phyloP scores from a whole-genome alignment of 1,140 invertebrate genomes.

The Plectrocnemia conspersa region DNA sequence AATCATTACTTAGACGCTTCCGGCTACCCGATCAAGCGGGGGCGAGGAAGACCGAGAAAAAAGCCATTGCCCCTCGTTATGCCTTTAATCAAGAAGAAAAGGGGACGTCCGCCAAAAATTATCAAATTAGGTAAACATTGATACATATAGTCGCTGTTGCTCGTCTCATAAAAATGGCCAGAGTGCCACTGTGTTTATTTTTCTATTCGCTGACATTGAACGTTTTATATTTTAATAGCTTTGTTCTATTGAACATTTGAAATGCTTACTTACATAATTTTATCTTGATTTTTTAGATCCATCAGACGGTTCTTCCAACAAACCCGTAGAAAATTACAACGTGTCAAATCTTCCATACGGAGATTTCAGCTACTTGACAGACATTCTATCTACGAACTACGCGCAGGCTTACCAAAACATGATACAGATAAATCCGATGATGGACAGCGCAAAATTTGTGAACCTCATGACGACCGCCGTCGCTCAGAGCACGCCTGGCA shows the following conservation, averaged over 20 bases:
- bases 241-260: slow-evolving; percentile 2
- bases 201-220: no score
- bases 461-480: slow-evolving; percentile 10
- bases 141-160: no score
- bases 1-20: slow-evolving; percentile 17
- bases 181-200: no score
- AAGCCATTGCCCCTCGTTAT: slow-evolving; percentile 43
- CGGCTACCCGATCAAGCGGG: slow-evolving; percentile 40
- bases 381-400: slow-evolving; percentile 42
- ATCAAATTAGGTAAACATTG: slow-evolving; percentile 32
- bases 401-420: slow-evolving; percentile 32
- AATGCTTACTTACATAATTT: slow-evolving; percentile 2
- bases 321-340: slow-evolving; percentile 53
- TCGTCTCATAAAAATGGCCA: no score
- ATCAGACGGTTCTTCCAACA: slow-evolving; percentile 30
- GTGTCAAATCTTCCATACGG: slow-evolving; percentile 54
- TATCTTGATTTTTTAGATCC: slow-evolving; percentile 32
- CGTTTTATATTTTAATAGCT: no score
- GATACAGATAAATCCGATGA: slow-evolving; percentile 25
- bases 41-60: slow-evolving; percentile 45
- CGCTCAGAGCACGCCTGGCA: not conserved
- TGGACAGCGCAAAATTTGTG: not conserved
- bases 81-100: slow-evolving; percentile 45
- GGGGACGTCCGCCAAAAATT: slow-evolving; percentile 46
- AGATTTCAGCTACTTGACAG: slow-evolving; percentile 54